Percentiles rank a stretch among this genome's conserved stretches.
Evolutionary conservation across 2,888 invertebrate species (phyloP).

Genomic region (Ichneumoninae sp.): DNA sequence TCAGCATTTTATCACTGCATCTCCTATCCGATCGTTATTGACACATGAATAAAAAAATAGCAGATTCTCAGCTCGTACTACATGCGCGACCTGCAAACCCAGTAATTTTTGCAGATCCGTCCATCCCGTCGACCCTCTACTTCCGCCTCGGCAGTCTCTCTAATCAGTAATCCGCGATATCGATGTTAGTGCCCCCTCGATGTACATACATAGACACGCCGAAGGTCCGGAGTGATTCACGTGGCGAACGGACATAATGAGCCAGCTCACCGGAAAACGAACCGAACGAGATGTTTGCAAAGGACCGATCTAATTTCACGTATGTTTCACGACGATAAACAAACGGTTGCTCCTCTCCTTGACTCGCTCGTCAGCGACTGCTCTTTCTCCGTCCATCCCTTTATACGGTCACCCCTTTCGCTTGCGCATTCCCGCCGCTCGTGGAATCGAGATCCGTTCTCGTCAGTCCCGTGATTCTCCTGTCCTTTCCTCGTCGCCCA

Average conservation of each 20-base stretch:
- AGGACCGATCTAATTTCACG: conserved; percentile 74
- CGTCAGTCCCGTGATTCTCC: conserved; percentile 56
- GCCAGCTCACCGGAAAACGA: conserved; percentile 65
- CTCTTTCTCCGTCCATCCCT: conserved; percentile 25
- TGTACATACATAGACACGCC: conserved; percentile 2
- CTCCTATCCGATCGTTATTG: too few relatives aligned
- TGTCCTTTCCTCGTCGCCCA: conserved; percentile 33
- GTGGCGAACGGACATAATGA: conserved; percentile 39
- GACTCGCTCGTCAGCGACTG: conserved; percentile 23
- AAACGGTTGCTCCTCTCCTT: conserved; percentile 53
- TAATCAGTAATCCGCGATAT: conserved; percentile 45
- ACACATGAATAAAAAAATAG: not conserved
- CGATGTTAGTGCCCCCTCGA: not conserved
- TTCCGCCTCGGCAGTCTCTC: conserved; percentile 24
- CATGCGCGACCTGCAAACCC: not conserved
- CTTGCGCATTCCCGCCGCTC: conserved; percentile 54
- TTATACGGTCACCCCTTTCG: conserved; percentile 20
- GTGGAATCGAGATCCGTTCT: conserved; percentile 48
- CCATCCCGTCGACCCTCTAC: not conserved
- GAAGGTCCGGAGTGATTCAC: not conserved
- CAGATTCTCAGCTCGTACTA: not conserved
- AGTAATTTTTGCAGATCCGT: not conserved
- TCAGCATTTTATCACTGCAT: too few relatives aligned
- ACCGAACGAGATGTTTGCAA: conserved; percentile 72
- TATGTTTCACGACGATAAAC: conserved; percentile 72